A percentile compares a stretch with the other conserved stretches of the same genome.
These are phyloP conservation scores for Hermatobates lingyangjiaoensis DNA, from an alignment of 1,140 invertebrate species.

Conservation along the genomic window DNA sequence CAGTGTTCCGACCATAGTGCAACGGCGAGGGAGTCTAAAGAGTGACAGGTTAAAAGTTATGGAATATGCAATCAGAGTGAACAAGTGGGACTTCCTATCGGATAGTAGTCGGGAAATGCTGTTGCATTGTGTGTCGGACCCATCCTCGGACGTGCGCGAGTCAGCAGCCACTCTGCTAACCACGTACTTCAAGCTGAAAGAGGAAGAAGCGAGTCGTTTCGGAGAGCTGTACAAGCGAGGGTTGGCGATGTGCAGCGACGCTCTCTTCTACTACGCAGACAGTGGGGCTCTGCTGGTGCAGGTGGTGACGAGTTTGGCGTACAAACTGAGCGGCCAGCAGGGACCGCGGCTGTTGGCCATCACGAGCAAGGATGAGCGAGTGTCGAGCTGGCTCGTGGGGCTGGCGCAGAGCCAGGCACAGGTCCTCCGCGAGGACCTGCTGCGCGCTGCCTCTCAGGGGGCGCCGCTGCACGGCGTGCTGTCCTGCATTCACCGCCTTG, in stretches of 20 bases:
- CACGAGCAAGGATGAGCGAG: neutral
- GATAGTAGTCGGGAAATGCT: conserved; percentile 19
- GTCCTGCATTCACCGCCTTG: conserved; percentile 19
- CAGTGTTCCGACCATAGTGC: neutral
- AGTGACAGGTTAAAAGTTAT: conserved; percentile 4
- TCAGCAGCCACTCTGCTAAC: conserved; percentile 25
- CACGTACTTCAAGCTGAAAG: conserved; percentile 20
- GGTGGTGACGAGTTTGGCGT: conserved; percentile 20
- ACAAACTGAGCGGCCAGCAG: conserved; percentile 5
- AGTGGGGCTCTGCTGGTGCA: conserved; percentile 29
- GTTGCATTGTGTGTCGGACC: conserved; percentile 24
- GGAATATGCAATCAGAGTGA: conserved; percentile 12
- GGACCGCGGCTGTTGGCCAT: neutral
- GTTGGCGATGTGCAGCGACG: conserved; percentile 26
- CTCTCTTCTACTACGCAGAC: conserved; percentile 31
- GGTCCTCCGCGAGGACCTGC: conserved; percentile 23
- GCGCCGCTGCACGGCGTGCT: conserved; percentile 25
- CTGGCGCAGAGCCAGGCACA: conserved; percentile 21
- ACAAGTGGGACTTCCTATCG: conserved; percentile 23
- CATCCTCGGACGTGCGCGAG: conserved; percentile 28
- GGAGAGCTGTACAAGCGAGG: conserved; percentile 22
- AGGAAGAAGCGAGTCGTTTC: conserved; percentile 6
- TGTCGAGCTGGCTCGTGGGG: conserved; percentile 16
- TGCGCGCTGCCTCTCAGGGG: conserved; percentile 22
- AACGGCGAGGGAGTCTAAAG: conserved; percentile 6